Percentiles rank a stretch among this genome's conserved stretches.
Evolutionary conservation across 2,113 vertebrate species (phyloP).

Genomic region (Raja brachyura): DNA sequence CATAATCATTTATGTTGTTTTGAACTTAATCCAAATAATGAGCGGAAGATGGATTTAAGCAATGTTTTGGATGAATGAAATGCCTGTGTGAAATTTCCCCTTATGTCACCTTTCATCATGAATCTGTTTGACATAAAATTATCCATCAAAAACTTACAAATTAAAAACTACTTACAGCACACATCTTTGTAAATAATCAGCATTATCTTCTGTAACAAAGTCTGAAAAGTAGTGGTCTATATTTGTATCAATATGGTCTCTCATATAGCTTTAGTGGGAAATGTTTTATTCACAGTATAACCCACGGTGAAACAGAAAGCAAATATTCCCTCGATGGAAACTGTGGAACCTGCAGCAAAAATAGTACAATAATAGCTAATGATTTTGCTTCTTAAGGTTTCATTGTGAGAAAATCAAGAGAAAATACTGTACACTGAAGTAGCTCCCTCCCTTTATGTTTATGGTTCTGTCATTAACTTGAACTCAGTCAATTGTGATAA

Average conservation of each 20-base stretch:
- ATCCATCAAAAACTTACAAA: background rate
- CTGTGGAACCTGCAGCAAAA: background rate
- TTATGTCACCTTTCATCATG: slow-evolving; percentile 11
- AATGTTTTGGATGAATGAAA: slow-evolving; percentile 40
- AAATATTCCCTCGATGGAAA: background rate
- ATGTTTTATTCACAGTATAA: background rate
- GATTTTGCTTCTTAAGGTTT: background rate
- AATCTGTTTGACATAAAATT: background rate
- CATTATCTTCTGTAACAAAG: background rate
- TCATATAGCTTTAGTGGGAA: background rate
- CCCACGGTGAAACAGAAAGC: background rate
- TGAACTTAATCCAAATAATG: background rate
- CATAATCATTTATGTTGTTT: background rate
- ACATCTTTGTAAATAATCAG: background rate
- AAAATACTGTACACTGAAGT: background rate
- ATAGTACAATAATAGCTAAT: background rate
- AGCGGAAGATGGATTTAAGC: background rate
- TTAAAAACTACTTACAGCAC: background rate
- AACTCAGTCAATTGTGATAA: background rate
- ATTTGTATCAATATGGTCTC: background rate
- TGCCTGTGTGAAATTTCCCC: slow-evolving; percentile 42
- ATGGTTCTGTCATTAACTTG: background rate
- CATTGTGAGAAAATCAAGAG: background rate
- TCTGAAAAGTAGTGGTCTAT: background rate
- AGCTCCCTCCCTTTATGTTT: background rate